Evolutionary conservation across 2,797 vertebrate genomes (phyloP).

Genomic region (Hippocampus kuda): DNA sequence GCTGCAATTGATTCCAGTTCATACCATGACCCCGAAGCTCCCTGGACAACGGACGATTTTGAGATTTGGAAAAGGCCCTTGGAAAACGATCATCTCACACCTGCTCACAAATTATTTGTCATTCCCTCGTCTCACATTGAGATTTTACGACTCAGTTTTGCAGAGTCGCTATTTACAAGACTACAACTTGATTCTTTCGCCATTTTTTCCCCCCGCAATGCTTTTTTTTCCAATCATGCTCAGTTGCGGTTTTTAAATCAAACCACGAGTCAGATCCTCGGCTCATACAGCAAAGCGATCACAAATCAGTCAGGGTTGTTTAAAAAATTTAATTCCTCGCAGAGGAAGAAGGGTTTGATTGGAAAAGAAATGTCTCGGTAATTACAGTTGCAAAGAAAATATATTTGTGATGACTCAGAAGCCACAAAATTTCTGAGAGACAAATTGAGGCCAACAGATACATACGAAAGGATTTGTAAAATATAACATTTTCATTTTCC

Average conservation of each 20-base stretch:
- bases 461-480: not conserved
- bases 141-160: no score
- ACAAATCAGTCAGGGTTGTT: slow-evolving; percentile 3
- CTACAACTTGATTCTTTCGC: no score
- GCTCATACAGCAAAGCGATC: not conserved
- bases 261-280: not conserved
- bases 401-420: not conserved
- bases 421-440: not conserved
- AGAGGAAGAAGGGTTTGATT: slow-evolving; percentile 2
- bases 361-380: slow-evolving; percentile 4
- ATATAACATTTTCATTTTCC: not conserved
- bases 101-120: no score
- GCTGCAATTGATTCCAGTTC: no score
- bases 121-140: no score
- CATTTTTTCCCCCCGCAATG: no score
- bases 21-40: no score
- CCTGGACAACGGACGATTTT: no score
- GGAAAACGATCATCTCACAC: no score
- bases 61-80: no score
- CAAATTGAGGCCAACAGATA: not conserved
- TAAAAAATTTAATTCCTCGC: not conserved
- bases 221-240: not conserved
- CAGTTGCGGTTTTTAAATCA: no score
- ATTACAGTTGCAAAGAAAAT: slow-evolving; percentile 6
- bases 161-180: no score